Base-by-base conservation (phyloP, 2,888 invertebrate genomes). In the Drosophila kanekoi region DNA sequence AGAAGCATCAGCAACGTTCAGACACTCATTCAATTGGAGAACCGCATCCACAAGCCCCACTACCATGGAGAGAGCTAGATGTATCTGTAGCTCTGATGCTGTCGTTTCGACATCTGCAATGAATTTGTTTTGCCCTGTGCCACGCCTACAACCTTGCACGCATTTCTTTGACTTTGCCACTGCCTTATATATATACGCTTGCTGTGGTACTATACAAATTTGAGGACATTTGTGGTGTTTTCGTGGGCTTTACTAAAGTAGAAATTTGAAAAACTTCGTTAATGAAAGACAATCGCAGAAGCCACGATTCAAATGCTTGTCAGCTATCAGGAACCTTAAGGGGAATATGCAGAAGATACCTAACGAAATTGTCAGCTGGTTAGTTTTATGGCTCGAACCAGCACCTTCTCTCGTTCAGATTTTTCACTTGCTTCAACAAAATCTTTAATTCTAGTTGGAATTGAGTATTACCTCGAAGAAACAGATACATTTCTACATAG, bases 101-200 rank as follows among this genome's bases (percentile, higher is more conserved):
- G 56, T 65, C 44, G 47, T 43, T 59, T 63, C 62, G 69, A 70
- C 77, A 73, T 80, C 78, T 79, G 73, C 80, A 70, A 70, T 72
- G 70, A 79, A 79, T 79, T 76, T 79, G 63, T 65, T 79, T 63
- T 65, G 57, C 52, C 52, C 45, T 3, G 2, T 45, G 61, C 71
- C 67, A 72, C 77, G 67, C 61, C 77, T 35, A 72, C 35, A 32
- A 52, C 40, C 47, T 48, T 10, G 37, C 56, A 56, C 41, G 47
- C 62, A 62, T 67, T 77, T 40, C 49, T 56, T 41, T 40, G 44
- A 48, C 64, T 37, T 14, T 32, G 16, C 61, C 49, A 37, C 40
- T 14, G 40, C 23, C 49, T 11, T 35, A 32, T 18, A 11, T 4
- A 8, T 4, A 52, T 53, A 44, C 76, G 48, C 71, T 53, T 10